Percentiles rank a stretch among this genome's conserved stretches.
These are phyloP conservation scores for Arctocebus calabarensis DNA, from an alignment of 2,797 vertebrate genomes.

Conservation along the genomic window DNA sequence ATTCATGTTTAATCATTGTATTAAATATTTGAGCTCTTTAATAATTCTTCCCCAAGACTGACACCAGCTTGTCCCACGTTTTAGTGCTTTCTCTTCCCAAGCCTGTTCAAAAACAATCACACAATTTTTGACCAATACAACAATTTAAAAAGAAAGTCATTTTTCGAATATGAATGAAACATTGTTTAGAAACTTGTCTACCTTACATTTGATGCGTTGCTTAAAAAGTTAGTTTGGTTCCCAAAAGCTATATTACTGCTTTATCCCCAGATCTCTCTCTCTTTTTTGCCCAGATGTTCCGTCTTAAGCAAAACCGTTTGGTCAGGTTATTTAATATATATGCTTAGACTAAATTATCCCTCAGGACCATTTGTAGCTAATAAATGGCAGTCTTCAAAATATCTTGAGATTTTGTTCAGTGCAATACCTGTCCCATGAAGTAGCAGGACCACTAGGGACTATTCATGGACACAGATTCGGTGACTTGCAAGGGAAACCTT, in stretches of 20 bases:
- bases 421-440: rapidly evolving
- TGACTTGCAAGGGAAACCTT: neutral
- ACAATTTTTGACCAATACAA: neutral
- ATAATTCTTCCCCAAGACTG: neutral
- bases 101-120: neutral
- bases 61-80: neutral
- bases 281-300: neutral
- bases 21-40: neutral
- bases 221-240: neutral
- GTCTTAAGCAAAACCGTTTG: neutral
- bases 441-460: neutral
- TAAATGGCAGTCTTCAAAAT: neutral
- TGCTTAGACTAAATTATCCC: neutral
- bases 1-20: neutral
- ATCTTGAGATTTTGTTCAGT: neutral
- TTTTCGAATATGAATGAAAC: neutral
- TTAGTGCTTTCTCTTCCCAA: neutral
- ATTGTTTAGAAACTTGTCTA: neutral
- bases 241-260: neutral
- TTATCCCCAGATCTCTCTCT: neutral
- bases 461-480: neutral
- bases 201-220: neutral
- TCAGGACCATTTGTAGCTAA: neutral
- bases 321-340: neutral
- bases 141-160: neutral